Conservation (phyloP, 2,888 invertebrate genomes). For the Melanchra persicariae region DNA sequence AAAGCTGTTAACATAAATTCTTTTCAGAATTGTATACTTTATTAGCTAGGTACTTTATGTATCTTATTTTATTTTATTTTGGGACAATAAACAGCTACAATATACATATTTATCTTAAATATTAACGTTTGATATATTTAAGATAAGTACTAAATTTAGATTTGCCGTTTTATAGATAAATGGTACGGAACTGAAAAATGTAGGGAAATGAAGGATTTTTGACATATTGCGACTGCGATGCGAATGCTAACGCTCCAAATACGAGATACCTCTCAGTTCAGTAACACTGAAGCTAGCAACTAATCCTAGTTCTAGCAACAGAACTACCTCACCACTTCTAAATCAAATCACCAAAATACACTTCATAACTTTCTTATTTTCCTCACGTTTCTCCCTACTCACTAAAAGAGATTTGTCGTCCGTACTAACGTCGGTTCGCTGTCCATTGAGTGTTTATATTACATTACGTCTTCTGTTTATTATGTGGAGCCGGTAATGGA, state of each 20-base stretch:
- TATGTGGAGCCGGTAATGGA: slow-evolving; percentile 45
- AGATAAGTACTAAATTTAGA: too few relatives aligned
- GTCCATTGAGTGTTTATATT: slow-evolving; percentile 42
- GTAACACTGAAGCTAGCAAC: background rate
- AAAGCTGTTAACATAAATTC: background rate
- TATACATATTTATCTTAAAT: too few relatives aligned
- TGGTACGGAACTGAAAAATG: too few relatives aligned
- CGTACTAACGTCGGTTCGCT: slow-evolving; percentile 4
- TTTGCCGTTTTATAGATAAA: too few relatives aligned
- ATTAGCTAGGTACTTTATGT: background rate
- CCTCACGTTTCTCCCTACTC: slow-evolving; percentile 1
- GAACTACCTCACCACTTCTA: background rate
- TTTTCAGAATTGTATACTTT: background rate
- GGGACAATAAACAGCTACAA: too few relatives aligned
- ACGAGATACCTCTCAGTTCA: background rate
- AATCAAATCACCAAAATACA: slow-evolving; percentile 1
- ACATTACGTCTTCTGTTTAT: slow-evolving; percentile 44
- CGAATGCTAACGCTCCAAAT: background rate
- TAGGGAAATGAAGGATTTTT: too few relatives aligned
- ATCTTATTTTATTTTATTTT: background rate
- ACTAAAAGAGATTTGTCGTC: slow-evolving; percentile 23
- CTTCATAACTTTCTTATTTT: slow-evolving; percentile 19
- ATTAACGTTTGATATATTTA: too few relatives aligned
- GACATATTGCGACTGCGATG: too few relatives aligned
- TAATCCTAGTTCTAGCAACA: background rate